phyloP scores from a whole-genome alignment of 2,888 invertebrate genomes.

The Pristionchus exspectatus region DNA sequence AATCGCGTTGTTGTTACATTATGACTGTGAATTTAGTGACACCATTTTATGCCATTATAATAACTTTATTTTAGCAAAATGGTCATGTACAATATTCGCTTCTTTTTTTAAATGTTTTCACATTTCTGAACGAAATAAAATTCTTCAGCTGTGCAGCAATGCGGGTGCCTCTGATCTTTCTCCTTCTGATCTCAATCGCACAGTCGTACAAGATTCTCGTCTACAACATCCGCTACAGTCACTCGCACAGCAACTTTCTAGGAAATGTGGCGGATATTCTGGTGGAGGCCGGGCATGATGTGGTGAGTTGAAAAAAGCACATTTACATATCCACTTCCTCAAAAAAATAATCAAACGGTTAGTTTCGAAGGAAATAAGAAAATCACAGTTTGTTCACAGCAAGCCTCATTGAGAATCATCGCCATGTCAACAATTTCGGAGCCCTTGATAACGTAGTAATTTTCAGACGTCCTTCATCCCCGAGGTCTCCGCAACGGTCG shows the following conservation, averaged over 20 bases:
- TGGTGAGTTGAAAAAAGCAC: slow-evolving; percentile 55
- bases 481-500: neutral
- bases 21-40: too few species aligned
- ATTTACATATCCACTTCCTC: too few species aligned
- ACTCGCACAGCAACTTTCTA: slow-evolving; percentile 62
- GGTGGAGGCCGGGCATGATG: slow-evolving; percentile 62
- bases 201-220: slow-evolving; percentile 58
- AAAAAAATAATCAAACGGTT: too few species aligned
- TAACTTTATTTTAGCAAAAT: too few species aligned
- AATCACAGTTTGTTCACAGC: too few species aligned
- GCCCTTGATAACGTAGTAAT: neutral
- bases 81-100: too few species aligned
- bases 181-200: neutral
- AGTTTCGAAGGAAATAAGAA: too few species aligned
- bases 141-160: neutral
- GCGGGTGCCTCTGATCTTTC: neutral
- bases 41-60: too few species aligned
- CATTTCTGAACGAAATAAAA: too few species aligned
- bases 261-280: slow-evolving; percentile 61
- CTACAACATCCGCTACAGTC: slow-evolving; percentile 59
- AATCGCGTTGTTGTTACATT: too few species aligned
- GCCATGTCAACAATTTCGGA: neutral
- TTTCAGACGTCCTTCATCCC: slow-evolving; percentile 40
- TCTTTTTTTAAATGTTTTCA: too few species aligned
- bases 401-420: neutral